Base-by-base conservation (phyloP, 2,113 vertebrate genomes). In the Paedocypris sp. region DNA sequence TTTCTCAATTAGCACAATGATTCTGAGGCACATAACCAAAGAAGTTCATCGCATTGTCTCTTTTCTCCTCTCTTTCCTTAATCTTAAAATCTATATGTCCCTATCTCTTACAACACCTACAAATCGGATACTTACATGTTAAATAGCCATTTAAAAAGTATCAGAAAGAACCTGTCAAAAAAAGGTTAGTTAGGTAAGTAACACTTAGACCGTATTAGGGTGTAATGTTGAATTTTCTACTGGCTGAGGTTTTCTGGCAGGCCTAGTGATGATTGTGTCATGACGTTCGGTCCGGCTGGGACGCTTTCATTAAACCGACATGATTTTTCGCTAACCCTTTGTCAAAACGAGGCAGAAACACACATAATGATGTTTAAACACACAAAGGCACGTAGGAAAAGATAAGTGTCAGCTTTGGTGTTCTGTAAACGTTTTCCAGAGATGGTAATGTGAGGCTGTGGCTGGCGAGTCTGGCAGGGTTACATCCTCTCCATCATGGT, bases 341-440 rank as follows among this genome's bases (percentile, higher is more conserved):
- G 16, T 15, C 56, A n/a, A 10, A 26, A 13, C 10, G 6, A 51
- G 31, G 51, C 38, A 39, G 41, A 31, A 32, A 23, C 35, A 26
- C 26, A 13, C 13, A 39, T 9, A 12, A 39, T 41, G 25, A 26
- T 16, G 8, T 26, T 18, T 12, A 38, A 32, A 16, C 13, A 16
- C 11, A 45, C 11, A 56, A 26, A 33, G 15, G 7, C 25, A 23
- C 29, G n/a, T 26, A 11, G 33, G 28, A 33, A 20, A 42, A 26
- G 13, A 25, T 10, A 46, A 15, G 46, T 57, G 35, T 38, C 45
- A 13, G 13, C 19, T 29, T 36, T n/a, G 43, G 50, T 58, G 15
- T 60, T 41, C 68, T 71, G 72, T 73, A 62, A 54, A n/a, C n/a
- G 70, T 77, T 75, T 79, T 80, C 79, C 73, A 79, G 72, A 73